Base-by-base conservation (phyloP, 1,140 invertebrate genomes). In the Platyscapa corneri region DNA sequence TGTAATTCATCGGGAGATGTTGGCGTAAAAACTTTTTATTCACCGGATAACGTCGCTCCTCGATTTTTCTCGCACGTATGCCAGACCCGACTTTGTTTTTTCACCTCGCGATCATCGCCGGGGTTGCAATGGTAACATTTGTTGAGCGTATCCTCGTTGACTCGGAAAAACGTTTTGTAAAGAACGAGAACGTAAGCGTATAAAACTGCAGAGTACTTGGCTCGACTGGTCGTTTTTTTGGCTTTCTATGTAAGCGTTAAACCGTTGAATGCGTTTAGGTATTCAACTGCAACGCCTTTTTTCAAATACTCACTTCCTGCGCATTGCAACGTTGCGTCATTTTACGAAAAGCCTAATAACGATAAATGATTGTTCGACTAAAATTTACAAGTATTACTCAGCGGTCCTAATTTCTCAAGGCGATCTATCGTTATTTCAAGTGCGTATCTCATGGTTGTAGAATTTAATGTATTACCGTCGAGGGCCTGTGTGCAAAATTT, bases 11-110 rank as follows among this genome's bases (percentile, higher is more conserved):
- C 34, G 37, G n/a, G 14, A 46, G 82, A 74, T 34, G 32, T 37
- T 23, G 6, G 46, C 65, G 30, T 82, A 74, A 82, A 82, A 82
- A 74, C 80, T 74, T 82, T 82, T 74, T 37, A 74, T 7, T 34
- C 42, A 27, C 10, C n/a, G 23, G 64, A 46, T 80, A 65, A 80
- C 39, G 27, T 64, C 34, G 65, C 5, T 74, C 70, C 23, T 53
- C 30, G 65, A 74, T 82, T 72, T 82, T 82, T n/a, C 67, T 82
- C 27, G 3, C 16, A n/a, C 16, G 12, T 34, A 27, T 46, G 18
- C 2, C n/a, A 53, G 30, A 20, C 37, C 46, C 30, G 16, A 32
- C 30, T 7, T 8, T 18, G 34, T 74, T 64, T 65, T 46, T 56
- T 83, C 72, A 23, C 18, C 6, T n/a, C n/a, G 32, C 30, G 42